Percentiles rank a stretch among this genome's conserved stretches.
Evolutionary conservation across 2,888 invertebrate genomes (phyloP).

Genomic region (Catonia carolina): DNA sequence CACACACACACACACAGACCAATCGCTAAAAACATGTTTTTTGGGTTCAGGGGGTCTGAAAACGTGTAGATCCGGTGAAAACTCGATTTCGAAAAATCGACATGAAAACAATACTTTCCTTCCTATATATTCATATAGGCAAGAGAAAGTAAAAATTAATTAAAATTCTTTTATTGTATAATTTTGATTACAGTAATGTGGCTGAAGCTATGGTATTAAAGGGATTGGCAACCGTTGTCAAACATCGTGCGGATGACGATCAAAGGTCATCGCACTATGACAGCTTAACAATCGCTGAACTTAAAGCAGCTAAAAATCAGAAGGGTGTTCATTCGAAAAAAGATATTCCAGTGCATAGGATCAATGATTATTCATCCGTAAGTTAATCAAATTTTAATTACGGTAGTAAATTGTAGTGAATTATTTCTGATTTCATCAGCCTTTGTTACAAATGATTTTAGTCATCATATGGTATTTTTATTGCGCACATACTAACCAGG

Average conservation of each 20-base stretch:
- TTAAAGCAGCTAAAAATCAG: slow-evolving; percentile 79
- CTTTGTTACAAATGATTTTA: no score
- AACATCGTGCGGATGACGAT: slow-evolving; percentile 93
- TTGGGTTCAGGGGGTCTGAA: no score
- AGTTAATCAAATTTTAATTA: slow-evolving; percentile 32
- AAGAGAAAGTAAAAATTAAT: not conserved
- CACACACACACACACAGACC: no score
- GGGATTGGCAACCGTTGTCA: slow-evolving; percentile 87
- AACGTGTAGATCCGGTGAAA: no score
- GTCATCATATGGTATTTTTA: no score
- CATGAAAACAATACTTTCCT: no score
- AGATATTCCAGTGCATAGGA: slow-evolving; percentile 77
- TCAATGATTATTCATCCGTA: slow-evolving; percentile 73
- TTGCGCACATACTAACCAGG: no score
- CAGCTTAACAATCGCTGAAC: slow-evolving; percentile 84
- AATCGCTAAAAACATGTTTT: no score
- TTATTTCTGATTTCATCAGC: no score
- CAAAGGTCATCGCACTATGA: slow-evolving; percentile 92
- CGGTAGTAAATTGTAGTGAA: not conserved
- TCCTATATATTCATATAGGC: no score
- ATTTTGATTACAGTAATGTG: slow-evolving; percentile 86
- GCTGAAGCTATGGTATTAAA: slow-evolving; percentile 89
- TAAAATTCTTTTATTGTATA: slow-evolving; percentile 1
- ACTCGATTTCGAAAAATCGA: no score
- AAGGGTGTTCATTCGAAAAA: slow-evolving; percentile 83